These are phyloP conservation scores for Sitobion miscanthi DNA, from an alignment of 1,140 invertebrate species.

Conservation along the genomic window DNA sequence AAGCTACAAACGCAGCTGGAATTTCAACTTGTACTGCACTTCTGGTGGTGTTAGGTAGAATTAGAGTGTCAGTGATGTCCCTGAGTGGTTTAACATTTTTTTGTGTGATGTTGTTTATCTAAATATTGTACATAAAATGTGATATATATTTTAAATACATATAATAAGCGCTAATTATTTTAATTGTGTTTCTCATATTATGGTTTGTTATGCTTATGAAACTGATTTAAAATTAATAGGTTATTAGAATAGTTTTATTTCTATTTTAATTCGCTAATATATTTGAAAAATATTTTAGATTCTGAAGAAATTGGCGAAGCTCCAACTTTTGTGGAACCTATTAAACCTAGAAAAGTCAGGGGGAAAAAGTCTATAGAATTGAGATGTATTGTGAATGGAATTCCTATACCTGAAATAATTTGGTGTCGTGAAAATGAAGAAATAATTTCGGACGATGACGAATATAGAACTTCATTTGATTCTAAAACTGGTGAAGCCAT, in stretches of 20 bases:
- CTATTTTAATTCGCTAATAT: background rate
- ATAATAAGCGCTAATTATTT: background rate
- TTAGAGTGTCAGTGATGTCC: slow-evolving; percentile 41
- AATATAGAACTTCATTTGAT: slow-evolving; percentile 64
- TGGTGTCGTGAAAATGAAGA: slow-evolving; percentile 75
- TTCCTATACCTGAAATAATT: slow-evolving; percentile 73
- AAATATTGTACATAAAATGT: slow-evolving; percentile 36
- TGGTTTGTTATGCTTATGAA: slow-evolving; percentile 32
- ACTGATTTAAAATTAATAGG: background rate
- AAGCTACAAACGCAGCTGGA: slow-evolving; percentile 77
- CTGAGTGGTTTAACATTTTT: slow-evolving; percentile 36
- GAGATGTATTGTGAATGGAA: slow-evolving; percentile 73
- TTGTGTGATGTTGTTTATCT: slow-evolving; percentile 28
- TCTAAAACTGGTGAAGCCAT: slow-evolving; percentile 70
- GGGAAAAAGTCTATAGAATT: slow-evolving; percentile 69
- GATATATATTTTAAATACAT: background rate
- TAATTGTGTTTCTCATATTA: background rate
- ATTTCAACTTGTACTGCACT: slow-evolving; percentile 80
- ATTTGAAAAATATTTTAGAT: slow-evolving; percentile 64
- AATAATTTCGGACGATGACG: slow-evolving; percentile 67
- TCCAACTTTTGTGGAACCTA: slow-evolving; percentile 69
- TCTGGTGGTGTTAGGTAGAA: slow-evolving; percentile 73
- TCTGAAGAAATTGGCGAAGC: slow-evolving; percentile 72
- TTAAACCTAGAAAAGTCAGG: slow-evolving; percentile 72
- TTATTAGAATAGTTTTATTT: background rate